Evolutionary conservation across 1,140 invertebrate genomes (phyloP).

Genomic region (Ceratosolen solmsi): DNA sequence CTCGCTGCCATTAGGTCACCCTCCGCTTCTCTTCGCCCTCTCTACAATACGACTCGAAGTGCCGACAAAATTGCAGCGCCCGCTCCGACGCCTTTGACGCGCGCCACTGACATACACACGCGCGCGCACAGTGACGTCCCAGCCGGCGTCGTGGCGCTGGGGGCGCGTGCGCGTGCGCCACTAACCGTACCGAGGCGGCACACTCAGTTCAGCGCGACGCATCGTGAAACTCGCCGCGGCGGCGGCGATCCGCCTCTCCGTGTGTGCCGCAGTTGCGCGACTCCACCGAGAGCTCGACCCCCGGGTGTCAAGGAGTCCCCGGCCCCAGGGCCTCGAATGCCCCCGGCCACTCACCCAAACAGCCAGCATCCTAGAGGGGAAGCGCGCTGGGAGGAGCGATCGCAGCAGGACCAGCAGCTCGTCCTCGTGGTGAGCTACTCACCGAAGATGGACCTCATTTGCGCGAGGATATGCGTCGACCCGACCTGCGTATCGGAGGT

Average conservation of each 20-base stretch:
- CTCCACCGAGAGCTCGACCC: neutral
- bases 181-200: constrained; percentile 55
- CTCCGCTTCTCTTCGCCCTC: too few relatives aligned
- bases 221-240: constrained; percentile 61
- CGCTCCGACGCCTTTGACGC: neutral
- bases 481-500: too few relatives aligned
- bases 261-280: neutral
- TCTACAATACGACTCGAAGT: too few relatives aligned
- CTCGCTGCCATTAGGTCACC: too few relatives aligned
- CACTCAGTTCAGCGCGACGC: constrained; percentile 64
- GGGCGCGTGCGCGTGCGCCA: constrained; percentile 58
- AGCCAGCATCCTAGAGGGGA: too few relatives aligned
- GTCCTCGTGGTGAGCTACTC: neutral
- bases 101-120: neutral
- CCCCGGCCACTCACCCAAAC: neutral
- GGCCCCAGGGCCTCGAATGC: neutral
- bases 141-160: constrained; percentile 42
- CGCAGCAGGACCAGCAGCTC: neutral
- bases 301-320: neutral
- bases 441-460: neutral
- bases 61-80: neutral
- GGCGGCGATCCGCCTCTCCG: constrained; percentile 34
- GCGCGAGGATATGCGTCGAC: too few relatives aligned
- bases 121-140: constrained; percentile 3
- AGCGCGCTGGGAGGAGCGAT: neutral